These are phyloP conservation scores for Lutjanus erythropterus DNA, from an alignment of 2,113 vertebrate genomes.

Conservation along the genomic window DNA sequence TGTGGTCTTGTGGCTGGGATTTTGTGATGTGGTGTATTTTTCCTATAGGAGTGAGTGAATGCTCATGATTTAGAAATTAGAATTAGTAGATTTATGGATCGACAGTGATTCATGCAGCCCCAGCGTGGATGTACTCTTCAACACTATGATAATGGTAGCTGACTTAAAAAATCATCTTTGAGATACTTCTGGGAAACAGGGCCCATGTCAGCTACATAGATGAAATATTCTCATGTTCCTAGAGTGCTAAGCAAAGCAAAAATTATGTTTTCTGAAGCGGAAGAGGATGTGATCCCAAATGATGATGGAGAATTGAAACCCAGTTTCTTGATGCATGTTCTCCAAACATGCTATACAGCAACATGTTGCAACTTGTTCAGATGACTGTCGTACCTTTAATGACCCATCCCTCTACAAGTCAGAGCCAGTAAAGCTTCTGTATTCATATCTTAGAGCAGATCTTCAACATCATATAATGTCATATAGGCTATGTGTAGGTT, in stretches of 20 bases:
- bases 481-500: not conserved
- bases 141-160: not conserved
- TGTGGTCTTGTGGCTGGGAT: no score
- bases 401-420: no score
- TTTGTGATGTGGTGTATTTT: no score
- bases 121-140: not conserved
- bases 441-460: not conserved
- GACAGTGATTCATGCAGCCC: no score
- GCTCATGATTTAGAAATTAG: no score
- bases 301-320: slow-evolving; percentile 62
- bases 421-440: not conserved
- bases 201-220: not conserved
- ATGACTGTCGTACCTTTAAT: no score
- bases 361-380: not conserved
- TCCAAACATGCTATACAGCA: no score
- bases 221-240: not conserved
- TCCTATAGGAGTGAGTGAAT: no score
- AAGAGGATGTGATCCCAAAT: slow-evolving; percentile 50
- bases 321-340: not conserved
- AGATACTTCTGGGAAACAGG: not conserved
- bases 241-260: slow-evolving; percentile 37
- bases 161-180: not conserved
- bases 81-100: no score
- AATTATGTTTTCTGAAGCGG: not conserved
- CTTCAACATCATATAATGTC: no score